Conservation (phyloP, 2,113 vertebrate species). For the Alectura lathami region DNA sequence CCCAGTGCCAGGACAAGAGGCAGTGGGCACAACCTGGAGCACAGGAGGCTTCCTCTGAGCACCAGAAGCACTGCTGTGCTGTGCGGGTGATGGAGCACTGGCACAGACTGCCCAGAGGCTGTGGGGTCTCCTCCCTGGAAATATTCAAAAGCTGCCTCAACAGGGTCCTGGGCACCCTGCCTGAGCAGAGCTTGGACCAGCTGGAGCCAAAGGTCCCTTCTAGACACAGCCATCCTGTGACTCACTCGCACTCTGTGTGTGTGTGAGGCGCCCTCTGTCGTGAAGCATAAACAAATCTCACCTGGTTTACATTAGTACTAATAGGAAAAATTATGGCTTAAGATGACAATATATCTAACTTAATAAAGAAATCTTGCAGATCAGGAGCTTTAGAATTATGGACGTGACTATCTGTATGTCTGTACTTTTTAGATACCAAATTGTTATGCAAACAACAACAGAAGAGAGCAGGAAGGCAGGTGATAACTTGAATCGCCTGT, state of each 20-base stretch:
- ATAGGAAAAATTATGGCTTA: background rate
- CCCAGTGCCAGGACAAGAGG: background rate
- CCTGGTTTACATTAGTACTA: background rate
- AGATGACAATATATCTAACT: background rate
- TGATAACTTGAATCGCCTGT: conserved; percentile 72
- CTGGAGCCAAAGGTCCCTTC: too few species aligned
- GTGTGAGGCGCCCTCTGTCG: too few species aligned
- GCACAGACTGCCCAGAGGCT: background rate
- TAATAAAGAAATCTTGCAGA: background rate
- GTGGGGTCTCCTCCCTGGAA: too few species aligned
- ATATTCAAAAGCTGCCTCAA: too few species aligned
- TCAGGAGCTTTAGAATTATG: background rate
- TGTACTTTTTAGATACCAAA: conserved; percentile 71
- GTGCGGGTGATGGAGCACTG: background rate
- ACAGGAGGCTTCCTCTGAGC: background rate
- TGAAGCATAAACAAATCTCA: background rate
- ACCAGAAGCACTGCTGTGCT: background rate
- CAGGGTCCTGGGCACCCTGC: too few species aligned
- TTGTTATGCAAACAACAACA: conserved; percentile 75
- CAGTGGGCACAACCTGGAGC: background rate
- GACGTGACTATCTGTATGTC: background rate
- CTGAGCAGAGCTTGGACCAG: too few species aligned
- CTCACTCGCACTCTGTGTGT: too few species aligned
- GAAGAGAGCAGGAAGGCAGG: conserved; percentile 78
- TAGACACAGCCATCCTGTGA: too few species aligned